A percentile compares a stretch with the other conserved stretches of the same genome.
phyloP scores from a whole-genome alignment of 2,113 vertebrate species.

The Burhinus oedicnemus region DNA sequence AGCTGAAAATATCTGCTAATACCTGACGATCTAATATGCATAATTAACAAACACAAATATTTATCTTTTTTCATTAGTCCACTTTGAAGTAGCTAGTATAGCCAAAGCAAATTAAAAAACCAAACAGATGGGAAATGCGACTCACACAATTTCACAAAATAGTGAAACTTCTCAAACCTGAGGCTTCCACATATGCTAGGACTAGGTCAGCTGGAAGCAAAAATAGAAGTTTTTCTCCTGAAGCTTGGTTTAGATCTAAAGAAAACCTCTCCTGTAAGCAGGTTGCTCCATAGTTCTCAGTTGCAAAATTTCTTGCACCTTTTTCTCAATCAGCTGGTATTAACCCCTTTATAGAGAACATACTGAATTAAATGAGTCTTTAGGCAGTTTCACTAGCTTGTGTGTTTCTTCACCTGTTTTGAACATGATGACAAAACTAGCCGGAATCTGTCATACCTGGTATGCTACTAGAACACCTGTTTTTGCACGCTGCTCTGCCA shows the following conservation, averaged over 20 bases:
- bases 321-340: slow-evolving; percentile 27
- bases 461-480: background rate
- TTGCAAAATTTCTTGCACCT: slow-evolving; percentile 34
- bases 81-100: background rate
- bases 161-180: background rate
- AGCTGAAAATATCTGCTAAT: background rate
- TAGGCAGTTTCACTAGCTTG: background rate
- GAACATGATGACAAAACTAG: background rate
- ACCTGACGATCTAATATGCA: background rate
- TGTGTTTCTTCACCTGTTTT: background rate
- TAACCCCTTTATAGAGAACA: background rate
- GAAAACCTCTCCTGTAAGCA: background rate
- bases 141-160: background rate
- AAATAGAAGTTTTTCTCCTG: background rate
- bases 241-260: background rate
- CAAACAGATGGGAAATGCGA: background rate
- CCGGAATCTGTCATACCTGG: background rate
- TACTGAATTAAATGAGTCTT: background rate
- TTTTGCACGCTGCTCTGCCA: background rate
- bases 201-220: background rate
- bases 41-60: background rate
- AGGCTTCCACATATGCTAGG: background rate
- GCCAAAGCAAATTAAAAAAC: background rate
- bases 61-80: background rate
- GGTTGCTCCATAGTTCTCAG: slow-evolving; percentile 5